Base-by-base conservation (phyloP, 2,113 vertebrate genomes). In the Hirundichthys speculiger region DNA sequence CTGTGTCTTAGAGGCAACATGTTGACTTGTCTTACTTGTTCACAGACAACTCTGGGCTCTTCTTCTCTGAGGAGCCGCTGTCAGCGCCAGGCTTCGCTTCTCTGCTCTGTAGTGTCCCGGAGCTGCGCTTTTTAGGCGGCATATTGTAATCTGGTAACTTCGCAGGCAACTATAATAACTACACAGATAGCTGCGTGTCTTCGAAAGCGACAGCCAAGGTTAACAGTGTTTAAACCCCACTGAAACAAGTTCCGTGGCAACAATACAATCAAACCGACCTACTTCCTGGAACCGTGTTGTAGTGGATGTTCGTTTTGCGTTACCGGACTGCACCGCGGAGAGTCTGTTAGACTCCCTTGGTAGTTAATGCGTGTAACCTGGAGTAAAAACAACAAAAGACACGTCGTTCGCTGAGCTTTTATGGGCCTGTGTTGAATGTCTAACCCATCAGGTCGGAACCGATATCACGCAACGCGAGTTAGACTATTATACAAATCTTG, bases 91-190 rank as follows among this genome's bases (percentile, higher is more conserved):
- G 58, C 62, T 91, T 92, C 65, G 25, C 24, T 61, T 89, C 88
- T 54, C 88, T 91, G 74, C 30, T 83, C 40, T 86, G 88, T 51
- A 71, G 53, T 15, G 81, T 41, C 38, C 74, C 87, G 47, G 73
- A 72, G 72, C 58, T 83, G 1, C 92, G 90, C 70, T 91, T 93
- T 59, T 92, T 93, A 11, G 92, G 92, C 54, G 91, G 87, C 92
- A 93, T 93, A 27, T 60, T 67, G 13, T 58, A 24, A 3, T 55
- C 12, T n/a, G 7, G 4, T 65, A 13, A 47, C 27, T 38, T 27
- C 7, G 41, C 3, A n/a, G 21, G 4, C 19, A 41, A 47, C 49
- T 65, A 13, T n/a, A 13, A 25, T 4, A 22, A 20, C 38, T 21
- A 15, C 19, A 63, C 51, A 15, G 14, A 34, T 2, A 25, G 20